Evolutionary conservation across 1,140 invertebrate genomes (phyloP).

Genomic region (Bombus soroeensis): DNA sequence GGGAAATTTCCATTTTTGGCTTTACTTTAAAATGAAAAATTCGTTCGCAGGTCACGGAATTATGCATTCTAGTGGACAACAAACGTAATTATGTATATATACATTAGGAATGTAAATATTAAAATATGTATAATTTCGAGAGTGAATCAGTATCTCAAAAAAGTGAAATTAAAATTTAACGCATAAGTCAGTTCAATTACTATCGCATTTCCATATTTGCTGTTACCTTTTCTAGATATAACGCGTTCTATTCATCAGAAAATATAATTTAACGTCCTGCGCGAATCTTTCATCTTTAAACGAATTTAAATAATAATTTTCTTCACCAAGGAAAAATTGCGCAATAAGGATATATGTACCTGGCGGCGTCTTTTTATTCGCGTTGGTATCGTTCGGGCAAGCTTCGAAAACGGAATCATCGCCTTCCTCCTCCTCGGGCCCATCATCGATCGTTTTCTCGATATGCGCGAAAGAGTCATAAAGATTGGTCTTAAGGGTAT

Average conservation of each 20-base stretch:
- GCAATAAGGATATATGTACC: conserved; percentile 59
- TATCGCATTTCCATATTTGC: too few relatives aligned
- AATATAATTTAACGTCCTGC: too few relatives aligned
- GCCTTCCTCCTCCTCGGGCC: conserved; percentile 78
- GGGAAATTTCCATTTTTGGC: not conserved
- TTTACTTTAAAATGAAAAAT: not conserved
- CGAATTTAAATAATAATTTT: not conserved
- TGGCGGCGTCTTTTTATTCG: conserved; percentile 56
- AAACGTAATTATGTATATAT: too few relatives aligned
- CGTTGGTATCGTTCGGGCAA: conserved; percentile 57
- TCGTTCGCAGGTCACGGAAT: too few relatives aligned
- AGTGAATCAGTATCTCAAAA: too few relatives aligned
- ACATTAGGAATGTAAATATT: too few relatives aligned
- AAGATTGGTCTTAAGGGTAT: conserved; percentile 54
- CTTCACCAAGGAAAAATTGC: not conserved
- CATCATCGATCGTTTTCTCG: conserved; percentile 74
- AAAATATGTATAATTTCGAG: too few relatives aligned
- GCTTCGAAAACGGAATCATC: conserved; percentile 80
- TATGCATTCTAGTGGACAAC: too few relatives aligned
- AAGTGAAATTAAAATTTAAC: too few relatives aligned
- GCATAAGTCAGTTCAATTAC: too few relatives aligned
- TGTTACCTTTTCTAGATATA: too few relatives aligned
- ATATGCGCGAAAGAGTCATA: conserved; percentile 72
- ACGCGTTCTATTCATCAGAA: too few relatives aligned
- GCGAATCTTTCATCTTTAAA: not conserved